Evolutionary conservation across 2,797 vertebrate species (phyloP).

Genomic region (Glyptemys insculpta): DNA sequence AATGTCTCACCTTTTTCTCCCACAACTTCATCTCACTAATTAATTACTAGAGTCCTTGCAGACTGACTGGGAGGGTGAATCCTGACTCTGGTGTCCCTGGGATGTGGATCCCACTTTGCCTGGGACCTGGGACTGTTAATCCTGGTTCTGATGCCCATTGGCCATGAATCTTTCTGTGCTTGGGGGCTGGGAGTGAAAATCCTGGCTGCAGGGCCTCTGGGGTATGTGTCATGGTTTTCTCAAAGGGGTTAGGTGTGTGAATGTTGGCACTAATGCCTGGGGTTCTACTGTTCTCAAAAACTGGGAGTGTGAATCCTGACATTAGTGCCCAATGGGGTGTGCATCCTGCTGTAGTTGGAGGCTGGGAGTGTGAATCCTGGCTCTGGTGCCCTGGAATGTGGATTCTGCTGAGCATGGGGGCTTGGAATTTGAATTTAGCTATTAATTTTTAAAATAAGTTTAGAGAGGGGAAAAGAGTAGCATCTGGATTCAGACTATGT

Average conservation of each 20-base stretch:
- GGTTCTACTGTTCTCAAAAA: conserved; percentile 20
- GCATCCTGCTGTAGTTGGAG: not conserved
- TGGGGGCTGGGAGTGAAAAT: not conserved
- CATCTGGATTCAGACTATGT: conserved; percentile 47
- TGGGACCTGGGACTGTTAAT: not conserved
- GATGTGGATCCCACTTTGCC: not conserved
- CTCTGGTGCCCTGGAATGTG: not conserved
- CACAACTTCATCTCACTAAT: not conserved
- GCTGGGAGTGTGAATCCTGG: conserved; percentile 32
- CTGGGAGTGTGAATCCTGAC: not conserved
- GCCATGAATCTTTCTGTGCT: not conserved
- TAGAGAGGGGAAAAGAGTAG: conserved; percentile 5
- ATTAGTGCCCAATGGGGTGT: not conserved
- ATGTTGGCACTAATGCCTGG: not conserved
- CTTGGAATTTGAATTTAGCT: conserved; percentile 37
- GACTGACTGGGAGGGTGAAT: not conserved
- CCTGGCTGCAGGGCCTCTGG: conserved; percentile 9
- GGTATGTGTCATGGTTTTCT: not conserved
- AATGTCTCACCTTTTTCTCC: not conserved
- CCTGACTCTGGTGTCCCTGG: not conserved
- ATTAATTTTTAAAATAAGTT: conserved; percentile 2
- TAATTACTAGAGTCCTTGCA: not conserved
- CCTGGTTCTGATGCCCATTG: not conserved
- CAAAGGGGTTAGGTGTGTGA: not conserved
- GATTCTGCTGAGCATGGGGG: conserved; percentile 10